phyloP scores from a whole-genome alignment of 2,113 vertebrate species.

The Brachionichthys hirsutus region DNA sequence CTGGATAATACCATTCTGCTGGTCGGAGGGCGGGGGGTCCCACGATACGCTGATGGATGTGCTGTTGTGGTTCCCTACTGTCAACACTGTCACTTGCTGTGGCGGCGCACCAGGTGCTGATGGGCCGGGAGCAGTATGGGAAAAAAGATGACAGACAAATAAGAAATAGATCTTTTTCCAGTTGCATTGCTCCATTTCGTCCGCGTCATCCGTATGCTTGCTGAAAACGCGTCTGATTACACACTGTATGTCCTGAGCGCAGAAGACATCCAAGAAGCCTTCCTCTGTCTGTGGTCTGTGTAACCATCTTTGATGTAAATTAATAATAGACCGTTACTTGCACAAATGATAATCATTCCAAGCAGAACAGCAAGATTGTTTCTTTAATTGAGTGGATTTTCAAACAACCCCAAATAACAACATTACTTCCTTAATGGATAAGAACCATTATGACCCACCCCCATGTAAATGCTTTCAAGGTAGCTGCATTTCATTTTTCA shows the following conservation, averaged over 20 bases:
- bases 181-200: no score
- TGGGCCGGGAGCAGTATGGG: slow-evolving; percentile 25
- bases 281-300: no score
- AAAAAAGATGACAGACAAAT: slow-evolving; percentile 24
- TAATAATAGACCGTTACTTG: slow-evolving; percentile 27
- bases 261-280: no score
- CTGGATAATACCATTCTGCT: slow-evolving; percentile 98
- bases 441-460: slow-evolving; percentile 27
- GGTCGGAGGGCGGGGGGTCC: slow-evolving; percentile 92
- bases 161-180: not conserved
- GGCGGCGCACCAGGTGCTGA: slow-evolving; percentile 96
- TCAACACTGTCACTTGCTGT: slow-evolving; percentile 93
- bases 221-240: no score
- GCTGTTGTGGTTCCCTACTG: slow-evolving; percentile 93
- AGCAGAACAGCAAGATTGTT: slow-evolving; percentile 25
- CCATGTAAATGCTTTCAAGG: slow-evolving; percentile 30
- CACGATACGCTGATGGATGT: slow-evolving; percentile 98
- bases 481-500: slow-evolving; percentile 39
- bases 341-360: slow-evolving; percentile 26
- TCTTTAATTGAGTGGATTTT: slow-evolving; percentile 23
- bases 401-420: slow-evolving; percentile 20
- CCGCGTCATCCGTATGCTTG: no score
- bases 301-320: not conserved
- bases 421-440: slow-evolving; percentile 46
- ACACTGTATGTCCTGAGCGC: no score